Base-by-base conservation (phyloP, 2,113 vertebrate species). In the Amblyornis subalaris region DNA sequence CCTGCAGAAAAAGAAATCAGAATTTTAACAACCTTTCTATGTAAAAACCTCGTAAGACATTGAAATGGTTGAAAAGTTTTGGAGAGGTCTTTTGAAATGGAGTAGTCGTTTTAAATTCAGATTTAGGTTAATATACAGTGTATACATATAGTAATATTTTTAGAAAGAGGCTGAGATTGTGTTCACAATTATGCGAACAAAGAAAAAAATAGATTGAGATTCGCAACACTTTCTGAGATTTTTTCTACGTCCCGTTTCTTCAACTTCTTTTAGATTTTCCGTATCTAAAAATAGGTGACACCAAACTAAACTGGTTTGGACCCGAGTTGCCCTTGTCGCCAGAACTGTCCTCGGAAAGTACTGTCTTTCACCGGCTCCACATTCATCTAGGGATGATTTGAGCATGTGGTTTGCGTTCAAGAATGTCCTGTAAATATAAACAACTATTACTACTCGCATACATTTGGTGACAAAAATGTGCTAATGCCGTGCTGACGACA, bases 341-440 rank as follows among this genome's bases (percentile, higher is more conserved):
- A 53, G 53, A 82, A 66, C 50, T 33, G 29, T 72, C 53, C 25
- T 62, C 7, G 36, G 74, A 65, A 61, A 85, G 57, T 7, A 26
- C 45, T 16, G 45, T n/a, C 44, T 88, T 87, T 78, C 77, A 35
- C 47, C 9, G 51, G 40, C 64, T 40, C 82, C 69, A 12, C n/a
- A 31, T 74, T 85, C 67, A 66, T 58, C 64, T 55, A 33, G n/a
- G 25, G 60, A 26, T 51, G 78, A 66, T 40, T 25, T 14, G 29
- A 50, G 35, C 64, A 10, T 67, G 64, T 20, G 75, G 18, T 70
- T 93, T 60, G 66, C 28, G 17, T 85, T 94, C 82, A 70, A 44
- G 78, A 94, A 89, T 47, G 74, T 61, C 77, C 78, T 42, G 94
- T 94, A 91, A 96, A 95, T 81, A 87, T 70, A 87, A 96, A 75